A percentile compares a stretch with the other conserved stretches of the same genome.
Evolutionary conservation across 2,113 vertebrate species (phyloP).

Genomic region (Rhizomys pruinosus): DNA sequence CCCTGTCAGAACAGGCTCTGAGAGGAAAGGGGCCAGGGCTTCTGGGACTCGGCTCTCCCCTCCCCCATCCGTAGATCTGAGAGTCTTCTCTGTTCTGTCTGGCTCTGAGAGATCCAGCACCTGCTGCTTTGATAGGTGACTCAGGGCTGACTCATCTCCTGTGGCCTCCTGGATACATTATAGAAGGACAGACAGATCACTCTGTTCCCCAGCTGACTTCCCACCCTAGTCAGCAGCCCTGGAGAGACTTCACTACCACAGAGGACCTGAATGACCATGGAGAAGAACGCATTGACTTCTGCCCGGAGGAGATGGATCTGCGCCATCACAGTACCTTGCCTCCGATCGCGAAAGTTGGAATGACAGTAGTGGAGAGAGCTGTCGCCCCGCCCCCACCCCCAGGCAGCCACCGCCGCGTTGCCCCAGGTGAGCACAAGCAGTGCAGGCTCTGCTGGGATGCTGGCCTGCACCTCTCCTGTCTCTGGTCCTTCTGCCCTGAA

Average conservation of each 20-base stretch:
- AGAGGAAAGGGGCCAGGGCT: not conserved
- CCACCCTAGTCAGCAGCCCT: not conserved
- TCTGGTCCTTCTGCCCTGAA: fast-evolving
- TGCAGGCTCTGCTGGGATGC: fast-evolving
- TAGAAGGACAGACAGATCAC: not conserved
- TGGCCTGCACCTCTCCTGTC: fast-evolving
- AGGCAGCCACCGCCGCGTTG: fast-evolving
- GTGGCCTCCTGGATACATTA: not conserved
- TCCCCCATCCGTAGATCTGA: not conserved
- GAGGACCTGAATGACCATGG: not conserved
- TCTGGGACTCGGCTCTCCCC: not conserved
- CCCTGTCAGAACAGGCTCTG: not conserved
- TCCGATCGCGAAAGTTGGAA: fast-evolving
- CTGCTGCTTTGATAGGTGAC: not conserved
- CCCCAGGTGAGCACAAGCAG: fast-evolving
- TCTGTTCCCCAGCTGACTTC: not conserved
- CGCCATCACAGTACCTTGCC: fast-evolving
- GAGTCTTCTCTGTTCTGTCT: not conserved
- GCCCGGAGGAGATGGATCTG: fast-evolving
- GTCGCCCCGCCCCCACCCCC: fast-evolving
- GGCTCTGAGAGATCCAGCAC: not conserved
- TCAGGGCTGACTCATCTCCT: not conserved
- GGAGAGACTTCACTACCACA: not conserved
- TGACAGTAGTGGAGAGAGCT: fast-evolving
- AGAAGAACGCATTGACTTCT: not conserved